These are phyloP conservation scores for Bombus soroeensis DNA, from an alignment of 1,140 invertebrate species.

Conservation along the genomic window DNA sequence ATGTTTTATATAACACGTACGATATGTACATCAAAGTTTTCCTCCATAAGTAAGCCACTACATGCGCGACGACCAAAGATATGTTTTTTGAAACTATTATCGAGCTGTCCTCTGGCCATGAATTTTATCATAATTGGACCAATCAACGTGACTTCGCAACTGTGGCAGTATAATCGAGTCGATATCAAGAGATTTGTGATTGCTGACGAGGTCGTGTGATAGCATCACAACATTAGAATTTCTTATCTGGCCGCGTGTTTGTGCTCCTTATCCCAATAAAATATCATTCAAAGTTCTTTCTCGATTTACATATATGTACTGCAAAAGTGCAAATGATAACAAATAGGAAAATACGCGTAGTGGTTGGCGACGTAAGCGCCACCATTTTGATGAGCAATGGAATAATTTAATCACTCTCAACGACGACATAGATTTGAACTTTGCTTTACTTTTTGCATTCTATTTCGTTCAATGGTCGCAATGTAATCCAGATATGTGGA, in stretches of 20 bases:
- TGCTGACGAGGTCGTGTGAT: background rate
- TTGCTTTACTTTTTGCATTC: background rate
- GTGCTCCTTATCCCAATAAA: background rate
- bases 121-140: background rate
- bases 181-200: background rate
- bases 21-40: too few relatives aligned
- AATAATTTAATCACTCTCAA: background rate
- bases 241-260: background rate
- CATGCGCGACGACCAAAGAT: background rate
- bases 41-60: too few relatives aligned
- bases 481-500: background rate
- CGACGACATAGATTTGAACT: background rate
- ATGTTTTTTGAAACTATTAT: background rate
- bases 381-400: background rate
- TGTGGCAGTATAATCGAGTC: background rate
- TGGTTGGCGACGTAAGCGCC: background rate
- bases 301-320: background rate
- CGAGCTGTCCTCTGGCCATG: background rate
- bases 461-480: background rate
- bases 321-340: background rate
- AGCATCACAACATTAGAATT: background rate
- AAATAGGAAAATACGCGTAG: background rate
- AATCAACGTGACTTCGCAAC: background rate
- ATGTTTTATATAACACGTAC: too few relatives aligned
- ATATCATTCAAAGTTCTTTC: background rate